Conservation (phyloP, 2,113 vertebrate species). For the Eleginops maclovinus region DNA sequence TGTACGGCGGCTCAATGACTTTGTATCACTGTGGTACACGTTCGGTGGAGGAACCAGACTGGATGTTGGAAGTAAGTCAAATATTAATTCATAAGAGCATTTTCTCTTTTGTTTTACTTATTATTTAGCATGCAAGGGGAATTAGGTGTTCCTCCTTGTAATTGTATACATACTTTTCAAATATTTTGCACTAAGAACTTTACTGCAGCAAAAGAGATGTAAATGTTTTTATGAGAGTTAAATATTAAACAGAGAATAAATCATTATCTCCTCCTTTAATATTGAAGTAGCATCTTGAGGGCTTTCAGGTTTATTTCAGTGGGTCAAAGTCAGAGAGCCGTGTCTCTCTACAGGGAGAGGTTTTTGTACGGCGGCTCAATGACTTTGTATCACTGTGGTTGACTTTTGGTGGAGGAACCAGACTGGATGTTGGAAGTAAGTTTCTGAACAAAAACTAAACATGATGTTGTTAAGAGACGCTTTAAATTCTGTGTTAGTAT, state of each 20-base stretch:
- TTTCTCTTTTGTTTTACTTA: not conserved
- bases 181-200: not conserved
- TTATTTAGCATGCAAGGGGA: not conserved
- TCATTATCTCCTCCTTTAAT: too few relatives aligned
- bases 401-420: slow-evolving; percentile 31
- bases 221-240: too few relatives aligned
- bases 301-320: too few relatives aligned
- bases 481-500: not conserved
- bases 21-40: slow-evolving; percentile 1
- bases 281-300: too few relatives aligned
- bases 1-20: slow-evolving; percentile 15
- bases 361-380: slow-evolving; percentile 16
- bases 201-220: too few relatives aligned
- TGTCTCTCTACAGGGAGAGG: not conserved
- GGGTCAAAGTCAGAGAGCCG: too few relatives aligned
- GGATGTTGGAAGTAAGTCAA: slow-evolving; percentile 9
- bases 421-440: slow-evolving; percentile 27
- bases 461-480: not conserved
- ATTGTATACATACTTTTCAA: not conserved
- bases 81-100: not conserved
- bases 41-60: slow-evolving; percentile 41
- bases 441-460: not conserved
- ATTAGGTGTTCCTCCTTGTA: not conserved
- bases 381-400: too few relatives aligned
- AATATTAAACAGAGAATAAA: too few relatives aligned